Evolutionary conservation across 2,113 vertebrate species (phyloP), one percentile per base, ranked within the genome.

Genomic region (Zosterops lateralis): DNA sequence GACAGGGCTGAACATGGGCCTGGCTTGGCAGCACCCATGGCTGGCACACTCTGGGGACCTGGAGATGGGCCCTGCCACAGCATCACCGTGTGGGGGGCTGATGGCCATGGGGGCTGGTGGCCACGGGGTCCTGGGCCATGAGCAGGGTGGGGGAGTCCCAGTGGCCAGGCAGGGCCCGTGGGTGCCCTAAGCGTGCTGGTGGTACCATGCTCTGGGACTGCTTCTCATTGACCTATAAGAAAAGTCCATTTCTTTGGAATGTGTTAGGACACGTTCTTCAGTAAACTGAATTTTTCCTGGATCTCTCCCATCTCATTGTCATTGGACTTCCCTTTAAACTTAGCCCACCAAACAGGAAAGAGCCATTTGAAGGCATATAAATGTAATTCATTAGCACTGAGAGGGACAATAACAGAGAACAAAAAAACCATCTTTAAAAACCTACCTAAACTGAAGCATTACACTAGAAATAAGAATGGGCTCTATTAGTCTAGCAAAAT

Each of bases 401-500:
- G 56, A 84, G 26, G 14, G 18, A 12, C 17, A 92, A 77, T 22
- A 71, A 92, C 5, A 51, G 24, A 87, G 28, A 96, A 57, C 17
- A 73, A 21, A 86, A 86, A 75, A 83, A 60, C 32, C 45, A 57
- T 92, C 36, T 42, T 86, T 92, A 93, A 96, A 94, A 62, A 89
- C 36, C 31, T 24, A 9, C 45, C 72, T 92, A 79, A 97, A 83
- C 42, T 83, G 54, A 67, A 80, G 53, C 9, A 36, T 54, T 92
- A 81, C 36, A 54, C 66, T 82, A 84, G 45, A 93, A 96, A 72
- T 84, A 85, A 73, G 75, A 94, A 93, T 31, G 12, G 7, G 26
- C 50, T 94, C 93, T 90, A 87, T 54, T 84, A 86, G 84, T 78
- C 60, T 62, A 91, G 76, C 54, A 94, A 95, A 94, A 92, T 64